These are phyloP conservation scores for Chroicocephalus ridibundus DNA, from an alignment of 2,113 vertebrate species.

Conservation along the genomic window DNA sequence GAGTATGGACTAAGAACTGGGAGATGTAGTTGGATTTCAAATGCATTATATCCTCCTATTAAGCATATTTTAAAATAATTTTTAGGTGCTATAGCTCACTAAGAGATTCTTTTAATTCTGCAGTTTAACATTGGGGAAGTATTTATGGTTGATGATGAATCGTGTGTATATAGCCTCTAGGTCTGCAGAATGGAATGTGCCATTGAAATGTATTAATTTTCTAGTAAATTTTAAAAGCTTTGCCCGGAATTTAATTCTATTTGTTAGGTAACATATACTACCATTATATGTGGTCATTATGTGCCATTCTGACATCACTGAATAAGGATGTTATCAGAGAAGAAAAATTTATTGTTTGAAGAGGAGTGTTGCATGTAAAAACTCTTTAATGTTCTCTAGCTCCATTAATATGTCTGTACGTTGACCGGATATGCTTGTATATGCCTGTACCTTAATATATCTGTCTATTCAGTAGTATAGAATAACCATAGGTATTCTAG, in stretches of 20 bases:
- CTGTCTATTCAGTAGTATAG: not conserved
- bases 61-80: not conserved
- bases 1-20: not conserved
- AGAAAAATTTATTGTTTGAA: not conserved
- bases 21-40: not conserved
- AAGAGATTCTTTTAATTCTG: not conserved
- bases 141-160: not conserved
- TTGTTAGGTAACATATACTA: not conserved
- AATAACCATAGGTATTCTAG: not conserved
- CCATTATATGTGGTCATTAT: not conserved
- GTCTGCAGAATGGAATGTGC: not conserved
- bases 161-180: accelerated
- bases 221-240: not conserved
- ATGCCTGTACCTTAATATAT: not conserved
- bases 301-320: not conserved
- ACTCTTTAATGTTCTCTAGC: not conserved
- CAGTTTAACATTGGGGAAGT: not conserved
- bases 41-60: not conserved
- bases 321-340: not conserved
- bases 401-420: not conserved
- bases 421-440: not conserved
- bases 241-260: not conserved
- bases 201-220: not conserved
- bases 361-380: not conserved
- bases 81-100: not conserved